Evolutionary conservation across 1,140 invertebrate species (phyloP), one percentile per base, ranked within the genome.

Genomic region (Bicyclus anynana): DNA sequence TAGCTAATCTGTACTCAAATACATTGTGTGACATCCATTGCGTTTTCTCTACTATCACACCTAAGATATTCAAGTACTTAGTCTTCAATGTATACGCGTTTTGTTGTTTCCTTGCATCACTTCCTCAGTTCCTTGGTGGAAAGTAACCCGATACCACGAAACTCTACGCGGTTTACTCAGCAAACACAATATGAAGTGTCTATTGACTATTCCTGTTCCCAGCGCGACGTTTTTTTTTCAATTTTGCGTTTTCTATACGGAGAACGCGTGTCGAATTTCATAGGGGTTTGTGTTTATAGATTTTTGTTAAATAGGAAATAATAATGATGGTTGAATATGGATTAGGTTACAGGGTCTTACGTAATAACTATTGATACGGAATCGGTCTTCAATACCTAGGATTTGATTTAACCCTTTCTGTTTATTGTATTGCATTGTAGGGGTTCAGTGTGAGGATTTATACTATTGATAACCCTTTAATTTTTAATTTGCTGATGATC

Each of bases 191-290:
- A 80, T 83, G 80, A 80, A 87, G 81, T 84, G 81, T 79, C 80
- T 87, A 87, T 87, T 82, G 84, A 87, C 84, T 84, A 84, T 84
- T 84, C 76, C 69, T 67, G 81, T 84, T 84, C 80, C 72, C 75
- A 77, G 62, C 51, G 59, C 42, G 62, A 51, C 29, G 64, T 62
- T 62, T 59, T 52, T 61, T 76, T 80, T 81, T 80, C 80, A 68
- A 77, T 77, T 83, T 79, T 78, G 72, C 74, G 70, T 82, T 74
- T 77, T 80, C 75, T 77, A 74, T 75, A 68, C 56, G 58, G 64
- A 70, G 77, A 68, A 74, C 67, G 67, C 56, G 74, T 79, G 69
- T 86, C 76, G 60, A 50, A 62, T 86, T 86, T 74, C 82, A 78
- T 79, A 56, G 65, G 76, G 72, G 71, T 69, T 72, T 69, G 54